A percentile compares a stretch with the other conserved stretches of the same genome.
These are phyloP conservation scores for Phaethon lepturus DNA, from an alignment of 2,113 vertebrate species.

Conservation along the genomic window DNA sequence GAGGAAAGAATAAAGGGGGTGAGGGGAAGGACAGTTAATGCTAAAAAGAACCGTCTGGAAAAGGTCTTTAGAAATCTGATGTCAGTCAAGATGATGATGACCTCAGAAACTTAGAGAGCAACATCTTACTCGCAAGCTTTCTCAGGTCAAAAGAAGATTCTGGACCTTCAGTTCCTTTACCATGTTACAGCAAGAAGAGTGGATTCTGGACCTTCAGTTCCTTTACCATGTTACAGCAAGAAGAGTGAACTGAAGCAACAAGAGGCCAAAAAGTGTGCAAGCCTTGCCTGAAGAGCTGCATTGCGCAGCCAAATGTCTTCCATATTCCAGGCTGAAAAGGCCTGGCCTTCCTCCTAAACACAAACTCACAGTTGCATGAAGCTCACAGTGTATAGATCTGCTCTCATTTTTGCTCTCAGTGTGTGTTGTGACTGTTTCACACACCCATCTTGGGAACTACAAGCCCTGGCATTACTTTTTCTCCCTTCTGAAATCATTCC, in stretches of 20 bases:
- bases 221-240: neutral
- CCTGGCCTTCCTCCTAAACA: neutral
- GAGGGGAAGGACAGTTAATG: neutral
- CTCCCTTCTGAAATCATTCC: neutral
- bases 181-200: neutral
- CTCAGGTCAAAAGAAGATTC: neutral
- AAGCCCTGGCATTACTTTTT: neutral
- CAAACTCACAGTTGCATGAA: neutral
- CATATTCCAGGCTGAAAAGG: neutral
- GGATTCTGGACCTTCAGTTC: neutral
- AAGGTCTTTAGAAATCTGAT: neutral
- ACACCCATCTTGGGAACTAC: neutral
- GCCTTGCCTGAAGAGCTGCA: neutral
- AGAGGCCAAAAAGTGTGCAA: neutral
- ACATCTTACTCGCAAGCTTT: neutral
- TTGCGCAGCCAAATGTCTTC: neutral
- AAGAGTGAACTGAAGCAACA: neutral
- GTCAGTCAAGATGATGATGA: neutral
- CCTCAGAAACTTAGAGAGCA: neutral
- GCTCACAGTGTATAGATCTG: neutral
- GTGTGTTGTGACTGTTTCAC: neutral
- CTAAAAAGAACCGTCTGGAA: neutral
- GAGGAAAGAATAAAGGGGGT: neutral
- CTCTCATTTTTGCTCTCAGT: neutral
- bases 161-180: neutral